Percentiles rank a stretch among this genome's conserved stretches.
These are phyloP conservation scores for Ptilodon capucinus DNA, from an alignment of 2,888 invertebrate genomes.

Conservation along the genomic window DNA sequence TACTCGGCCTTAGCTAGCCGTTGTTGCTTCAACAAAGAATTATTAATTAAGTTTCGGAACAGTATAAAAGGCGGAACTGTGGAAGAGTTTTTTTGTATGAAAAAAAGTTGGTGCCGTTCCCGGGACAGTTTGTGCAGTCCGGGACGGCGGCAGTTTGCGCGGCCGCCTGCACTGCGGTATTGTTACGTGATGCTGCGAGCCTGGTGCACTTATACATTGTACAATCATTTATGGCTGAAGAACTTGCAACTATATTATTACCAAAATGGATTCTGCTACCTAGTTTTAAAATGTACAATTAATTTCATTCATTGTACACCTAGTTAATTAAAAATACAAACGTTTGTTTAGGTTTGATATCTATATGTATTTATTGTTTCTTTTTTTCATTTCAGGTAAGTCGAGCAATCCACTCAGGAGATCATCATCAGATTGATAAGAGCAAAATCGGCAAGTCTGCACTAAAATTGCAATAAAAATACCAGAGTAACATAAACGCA, in stretches of 20 bases:
- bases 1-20: constrained; percentile 14
- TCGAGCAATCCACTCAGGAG: not conserved
- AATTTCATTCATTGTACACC: too few relatives aligned
- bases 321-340: too few relatives aligned
- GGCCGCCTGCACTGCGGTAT: constrained; percentile 67
- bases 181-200: constrained; percentile 66
- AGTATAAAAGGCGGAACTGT: constrained; percentile 26
- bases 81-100: constrained; percentile 24
- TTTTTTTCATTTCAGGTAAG: constrained; percentile 56
- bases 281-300: too few relatives aligned
- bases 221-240: constrained; percentile 8
- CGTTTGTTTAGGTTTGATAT: too few relatives aligned
- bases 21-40: constrained; percentile 29
- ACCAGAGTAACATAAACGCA: constrained; percentile 52
- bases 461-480: constrained; percentile 50
- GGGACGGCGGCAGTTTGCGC: constrained; percentile 21
- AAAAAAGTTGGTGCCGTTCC: constrained; percentile 25
- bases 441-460: constrained; percentile 5
- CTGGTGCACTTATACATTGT: constrained; percentile 28
- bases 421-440: not conserved
- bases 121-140: constrained; percentile 34
- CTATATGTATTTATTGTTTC: constrained; percentile 13
- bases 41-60: constrained; percentile 39
- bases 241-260: too few relatives aligned
- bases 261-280: too few relatives aligned